Conservation (phyloP, 35 echinoderm and acorn worm genomes). For the Diadema setosum region DNA sequence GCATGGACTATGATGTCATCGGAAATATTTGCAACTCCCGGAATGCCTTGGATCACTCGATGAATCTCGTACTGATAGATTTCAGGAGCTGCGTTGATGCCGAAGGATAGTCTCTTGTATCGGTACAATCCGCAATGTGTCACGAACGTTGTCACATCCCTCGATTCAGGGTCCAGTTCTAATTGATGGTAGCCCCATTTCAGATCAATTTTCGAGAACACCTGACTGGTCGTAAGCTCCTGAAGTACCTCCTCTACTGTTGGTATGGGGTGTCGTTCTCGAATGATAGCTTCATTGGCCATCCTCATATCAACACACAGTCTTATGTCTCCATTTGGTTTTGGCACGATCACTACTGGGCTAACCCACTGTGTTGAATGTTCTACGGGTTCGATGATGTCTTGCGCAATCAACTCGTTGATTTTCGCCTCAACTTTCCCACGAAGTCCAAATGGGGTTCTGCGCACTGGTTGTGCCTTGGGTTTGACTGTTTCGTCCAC, state of each 20-base stretch:
- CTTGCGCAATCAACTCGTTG: neutral
- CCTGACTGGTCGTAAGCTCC: neutral
- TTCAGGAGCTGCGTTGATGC: conserved; percentile 39
- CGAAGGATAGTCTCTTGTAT: conserved; percentile 33
- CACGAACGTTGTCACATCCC: conserved; percentile 23
- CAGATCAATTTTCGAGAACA: neutral
- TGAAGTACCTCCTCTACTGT: conserved; percentile 50
- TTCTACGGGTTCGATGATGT: conserved; percentile 35
- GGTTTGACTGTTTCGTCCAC: neutral
- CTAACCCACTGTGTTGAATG: conserved; percentile 5
- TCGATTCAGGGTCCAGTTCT: neutral
- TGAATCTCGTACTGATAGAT: conserved; percentile 4
- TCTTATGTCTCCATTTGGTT: conserved; percentile 34
- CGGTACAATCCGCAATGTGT: conserved; percentile 15
- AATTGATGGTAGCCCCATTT: conserved; percentile 18
- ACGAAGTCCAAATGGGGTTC: neutral
- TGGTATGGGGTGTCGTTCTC: conserved; percentile 44
- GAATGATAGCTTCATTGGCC: conserved; percentile 45
- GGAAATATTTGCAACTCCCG: conserved; percentile 15
- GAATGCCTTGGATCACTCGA: neutral
- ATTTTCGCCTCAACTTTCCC: conserved; percentile 8
- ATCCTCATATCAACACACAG: conserved; percentile 69
- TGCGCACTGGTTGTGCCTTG: neutral
- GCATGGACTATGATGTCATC: conserved; percentile 60
- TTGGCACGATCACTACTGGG: conserved; percentile 1